Evolutionary conservation across 2,888 invertebrate genomes (phyloP), one percentile per base, ranked within the genome.

Genomic region (Vesta saturnalis): DNA sequence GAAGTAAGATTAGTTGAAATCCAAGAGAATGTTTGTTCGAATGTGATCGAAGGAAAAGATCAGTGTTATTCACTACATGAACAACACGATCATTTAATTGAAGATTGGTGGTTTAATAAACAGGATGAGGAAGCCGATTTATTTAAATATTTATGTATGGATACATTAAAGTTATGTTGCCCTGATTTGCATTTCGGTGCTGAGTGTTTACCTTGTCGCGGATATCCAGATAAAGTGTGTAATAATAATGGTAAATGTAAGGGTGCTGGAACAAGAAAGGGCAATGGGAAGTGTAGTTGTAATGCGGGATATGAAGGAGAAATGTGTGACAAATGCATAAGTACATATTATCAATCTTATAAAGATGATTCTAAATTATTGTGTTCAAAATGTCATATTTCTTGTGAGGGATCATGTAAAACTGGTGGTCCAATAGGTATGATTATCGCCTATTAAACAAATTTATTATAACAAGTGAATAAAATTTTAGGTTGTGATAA

Each of bases 1-100:
- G 97, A 97, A 86, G 91, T 97, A 19, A 88, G 98, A 57, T 85
- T 97, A 46, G 90, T 95, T 12, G 98, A 98, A 83, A 95, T 97
- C 61, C 93, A 96, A 83, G 97, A 97, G 78, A 86, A 90, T 18
- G 84, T 97, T 5, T 98, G 98, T 82, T 88, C 88, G 14, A 94
- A 94, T 69, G 87, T 91, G 0, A 85, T 85, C 54, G 90, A 90
- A 72, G 90, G 92, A 35, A 89, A 91, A 74, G 87, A 90, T 46
- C 91, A 96, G 84, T 98, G 97, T 80, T 93, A 95, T 77, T 85
- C 88, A n/a, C 85, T 96, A 77, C 90, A 94, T 46, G 95, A 95
- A 81, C 91, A 94, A 74, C 87, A 94, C 74, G 97, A 97, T 80
- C 88, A 89, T 71, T 84, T 87, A 3, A 86, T 98, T 57, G 97